These are phyloP conservation scores for Bovichtus diacanthus DNA, from an alignment of 2,797 vertebrate species.

Conservation along the genomic window DNA sequence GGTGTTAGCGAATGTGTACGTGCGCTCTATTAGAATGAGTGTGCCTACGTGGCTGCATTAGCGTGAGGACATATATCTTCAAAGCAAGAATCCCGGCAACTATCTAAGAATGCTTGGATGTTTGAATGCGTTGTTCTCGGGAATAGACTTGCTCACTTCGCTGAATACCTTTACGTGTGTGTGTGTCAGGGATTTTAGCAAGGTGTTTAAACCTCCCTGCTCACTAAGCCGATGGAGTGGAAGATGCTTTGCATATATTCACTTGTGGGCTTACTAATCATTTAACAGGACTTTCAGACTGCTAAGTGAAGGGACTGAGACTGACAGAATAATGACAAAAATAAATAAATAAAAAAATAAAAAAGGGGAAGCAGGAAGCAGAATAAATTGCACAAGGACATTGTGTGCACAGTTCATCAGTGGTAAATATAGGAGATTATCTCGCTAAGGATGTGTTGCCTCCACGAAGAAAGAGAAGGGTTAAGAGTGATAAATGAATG, in stretches of 20 bases:
- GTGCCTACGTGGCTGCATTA: slow-evolving; percentile 12
- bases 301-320: slow-evolving; percentile 53
- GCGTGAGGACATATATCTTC: slow-evolving; percentile 15
- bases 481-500: slow-evolving; percentile 2
- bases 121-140: slow-evolving; percentile 44
- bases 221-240: slow-evolving; percentile 76
- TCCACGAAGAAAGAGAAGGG: background rate
- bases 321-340: slow-evolving; percentile 39
- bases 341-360: no score
- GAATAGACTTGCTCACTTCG: slow-evolving; percentile 47
- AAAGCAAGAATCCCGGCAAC: slow-evolving; percentile 4
- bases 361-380: background rate
- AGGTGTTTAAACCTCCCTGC: slow-evolving; percentile 74
- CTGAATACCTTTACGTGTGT: slow-evolving; percentile 31
- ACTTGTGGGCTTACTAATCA: slow-evolving; percentile 78
- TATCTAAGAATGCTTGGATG: slow-evolving; percentile 27
- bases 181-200: slow-evolving; percentile 52
- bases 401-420: slow-evolving; percentile 3
- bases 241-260: slow-evolving; percentile 82
- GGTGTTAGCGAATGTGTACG: slow-evolving; percentile 34
- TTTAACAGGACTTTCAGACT: slow-evolving; percentile 67
- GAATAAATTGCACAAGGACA: slow-evolving; percentile 21
- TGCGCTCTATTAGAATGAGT: slow-evolving; percentile 42
- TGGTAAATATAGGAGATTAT: slow-evolving; percentile 20
- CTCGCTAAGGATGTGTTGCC: background rate